Percentiles rank a stretch among this genome's conserved stretches.
phyloP scores from a whole-genome alignment of 2,888 invertebrate species.

The Uloborus plumipes region DNA sequence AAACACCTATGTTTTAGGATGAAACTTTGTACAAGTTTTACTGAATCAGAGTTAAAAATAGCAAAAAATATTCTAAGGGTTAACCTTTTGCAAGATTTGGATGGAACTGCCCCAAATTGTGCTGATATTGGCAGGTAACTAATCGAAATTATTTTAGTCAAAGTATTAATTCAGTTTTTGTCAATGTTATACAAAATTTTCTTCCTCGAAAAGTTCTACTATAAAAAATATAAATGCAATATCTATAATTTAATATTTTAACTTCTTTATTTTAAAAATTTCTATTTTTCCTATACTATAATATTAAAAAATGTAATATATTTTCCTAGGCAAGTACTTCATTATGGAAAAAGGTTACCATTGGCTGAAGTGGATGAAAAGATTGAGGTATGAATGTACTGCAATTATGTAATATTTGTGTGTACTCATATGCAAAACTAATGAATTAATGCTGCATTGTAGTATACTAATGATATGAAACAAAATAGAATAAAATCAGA shows the following conservation, averaged over 20 bases:
- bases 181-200: neutral
- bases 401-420: too few relatives aligned
- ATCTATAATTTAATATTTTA: too few relatives aligned
- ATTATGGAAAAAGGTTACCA: constrained; percentile 95
- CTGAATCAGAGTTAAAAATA: constrained; percentile 71
- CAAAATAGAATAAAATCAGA: too few relatives aligned
- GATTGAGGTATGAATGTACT: constrained; percentile 68
- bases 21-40: constrained; percentile 65
- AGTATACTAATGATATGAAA: too few relatives aligned
- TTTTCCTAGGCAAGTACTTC: constrained; percentile 83
- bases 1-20: constrained; percentile 30
- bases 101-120: constrained; percentile 97
- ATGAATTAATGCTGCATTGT: too few relatives aligned
- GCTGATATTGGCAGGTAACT: constrained; percentile 90
- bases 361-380: constrained; percentile 71
- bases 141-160: too few relatives aligned
- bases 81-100: constrained; percentile 79
- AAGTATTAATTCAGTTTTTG: neutral
- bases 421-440: too few relatives aligned
- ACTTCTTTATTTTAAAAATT: too few relatives aligned
- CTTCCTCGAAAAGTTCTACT: neutral
- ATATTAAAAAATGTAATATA: too few relatives aligned
- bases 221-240: too few relatives aligned
- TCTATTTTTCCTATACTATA: neutral
- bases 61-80: constrained; percentile 72